Evolutionary conservation across 2,888 invertebrate genomes (phyloP).

Genomic region (Parnassius orleans): DNA sequence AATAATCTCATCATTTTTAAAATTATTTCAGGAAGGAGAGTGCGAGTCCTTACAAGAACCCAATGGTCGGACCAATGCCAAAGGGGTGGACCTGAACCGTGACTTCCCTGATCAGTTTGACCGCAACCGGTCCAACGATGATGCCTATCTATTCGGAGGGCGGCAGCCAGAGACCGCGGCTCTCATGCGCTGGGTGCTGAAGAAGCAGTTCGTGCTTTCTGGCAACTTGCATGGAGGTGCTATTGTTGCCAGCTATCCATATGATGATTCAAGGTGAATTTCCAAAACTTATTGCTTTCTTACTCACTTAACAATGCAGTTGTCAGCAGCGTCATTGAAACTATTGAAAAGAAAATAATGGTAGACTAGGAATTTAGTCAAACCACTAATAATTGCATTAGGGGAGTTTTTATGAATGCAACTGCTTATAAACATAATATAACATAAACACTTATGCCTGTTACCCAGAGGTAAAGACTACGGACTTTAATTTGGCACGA

Average conservation of each 20-base stretch:
- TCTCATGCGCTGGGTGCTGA: conserved; percentile 93
- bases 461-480: no score
- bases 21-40: conserved; percentile 84
- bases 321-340: not conserved
- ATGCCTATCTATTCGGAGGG: conserved; percentile 75
- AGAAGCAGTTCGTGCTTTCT: conserved; percentile 94
- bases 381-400: no score
- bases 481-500: no score
- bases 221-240: conserved; percentile 98
- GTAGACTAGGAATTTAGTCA: no score
- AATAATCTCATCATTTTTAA: no score
- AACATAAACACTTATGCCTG: no score
- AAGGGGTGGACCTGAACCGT: conserved; percentile 91
- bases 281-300: not conserved
- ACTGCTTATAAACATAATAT: no score
- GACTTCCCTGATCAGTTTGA: conserved; percentile 96
- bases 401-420: no score
- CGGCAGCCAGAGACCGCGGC: conserved; percentile 94
- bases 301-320: no score
- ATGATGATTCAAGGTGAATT: conserved; percentile 89
- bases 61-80: conserved; percentile 90
- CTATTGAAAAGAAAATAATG: no score
- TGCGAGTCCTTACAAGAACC: conserved; percentile 82
- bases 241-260: conserved; percentile 98
- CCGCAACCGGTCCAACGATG: conserved; percentile 52